Conservation (phyloP, 2,888 invertebrate species). For the Apodemia duryi region DNA sequence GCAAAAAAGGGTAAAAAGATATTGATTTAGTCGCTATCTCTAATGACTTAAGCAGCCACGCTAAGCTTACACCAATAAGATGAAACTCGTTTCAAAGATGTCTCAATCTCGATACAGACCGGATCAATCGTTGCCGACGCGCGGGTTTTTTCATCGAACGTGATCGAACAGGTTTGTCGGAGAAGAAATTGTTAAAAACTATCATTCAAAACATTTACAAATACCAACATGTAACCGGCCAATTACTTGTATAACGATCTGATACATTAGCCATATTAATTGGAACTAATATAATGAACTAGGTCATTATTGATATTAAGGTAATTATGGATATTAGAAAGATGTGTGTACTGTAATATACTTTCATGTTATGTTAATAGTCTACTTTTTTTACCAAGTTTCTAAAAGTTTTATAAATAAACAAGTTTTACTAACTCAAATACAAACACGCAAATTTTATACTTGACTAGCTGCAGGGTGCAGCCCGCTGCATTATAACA, state of each 20-base stretch:
- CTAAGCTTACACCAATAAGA: slow-evolving; percentile 45
- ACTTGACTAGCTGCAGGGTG: too few species aligned
- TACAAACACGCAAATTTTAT: too few species aligned
- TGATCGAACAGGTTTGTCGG: slow-evolving; percentile 61
- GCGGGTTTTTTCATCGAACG: slow-evolving; percentile 65
- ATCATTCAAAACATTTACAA: slow-evolving; percentile 36
- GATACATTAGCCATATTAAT: too few species aligned
- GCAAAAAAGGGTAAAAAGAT: background rate
- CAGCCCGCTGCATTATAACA: too few species aligned
- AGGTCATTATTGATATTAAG: too few species aligned
- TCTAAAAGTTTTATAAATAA: too few species aligned
- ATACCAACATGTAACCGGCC: slow-evolving; percentile 29
- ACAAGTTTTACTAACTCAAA: too few species aligned
- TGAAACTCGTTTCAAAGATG: slow-evolving; percentile 71
- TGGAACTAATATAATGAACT: too few species aligned
- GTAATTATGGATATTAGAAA: too few species aligned
- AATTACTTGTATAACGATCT: slow-evolving; percentile 7
- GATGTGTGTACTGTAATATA: too few species aligned
- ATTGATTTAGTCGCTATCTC: slow-evolving; percentile 17
- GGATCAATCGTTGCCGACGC: slow-evolving; percentile 72
- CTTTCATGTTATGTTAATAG: too few species aligned
- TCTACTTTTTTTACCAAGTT: too few species aligned
- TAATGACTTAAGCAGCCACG: slow-evolving; percentile 33
- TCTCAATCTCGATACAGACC: slow-evolving; percentile 71
- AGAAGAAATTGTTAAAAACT: slow-evolving; percentile 46